A percentile compares a stretch with the other conserved stretches of the same genome.
Evolutionary conservation across 2,888 invertebrate genomes (phyloP).

Genomic region (Acrobasis consociella): DNA sequence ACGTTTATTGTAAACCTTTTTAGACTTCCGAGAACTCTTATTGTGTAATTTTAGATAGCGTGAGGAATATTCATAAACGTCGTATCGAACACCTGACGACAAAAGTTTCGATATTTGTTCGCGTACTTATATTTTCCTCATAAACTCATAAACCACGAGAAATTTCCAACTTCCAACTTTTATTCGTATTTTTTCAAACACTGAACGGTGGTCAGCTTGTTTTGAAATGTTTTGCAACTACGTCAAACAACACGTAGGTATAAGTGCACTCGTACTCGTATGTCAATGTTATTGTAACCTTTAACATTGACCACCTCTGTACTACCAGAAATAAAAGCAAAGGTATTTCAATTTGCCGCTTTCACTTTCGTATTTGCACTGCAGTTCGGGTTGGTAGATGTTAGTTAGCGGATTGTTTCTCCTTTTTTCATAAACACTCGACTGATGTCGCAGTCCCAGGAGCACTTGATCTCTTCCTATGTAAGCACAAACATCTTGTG

Average conservation of each 20-base stretch:
- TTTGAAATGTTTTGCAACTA: not conserved
- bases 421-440: too few relatives aligned
- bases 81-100: not conserved
- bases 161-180: too few relatives aligned
- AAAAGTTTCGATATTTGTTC: not conserved
- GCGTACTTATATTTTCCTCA: not conserved
- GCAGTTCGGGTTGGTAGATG: too few relatives aligned
- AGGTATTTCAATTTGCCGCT: not conserved
- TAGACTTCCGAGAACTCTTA: not conserved
- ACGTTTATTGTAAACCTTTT: not conserved
- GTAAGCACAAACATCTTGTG: too few relatives aligned
- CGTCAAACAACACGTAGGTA: too few relatives aligned
- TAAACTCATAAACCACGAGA: not conserved
- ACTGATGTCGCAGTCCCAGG: too few relatives aligned
- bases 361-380: not conserved
- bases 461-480: too few relatives aligned
- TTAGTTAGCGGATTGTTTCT: too few relatives aligned
- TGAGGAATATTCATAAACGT: not conserved
- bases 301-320: not conserved
- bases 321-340: not conserved
- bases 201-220: not conserved
- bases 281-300: constrained; percentile 1
- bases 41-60: not conserved
- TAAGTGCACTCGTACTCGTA: too few relatives aligned
- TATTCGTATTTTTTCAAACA: not conserved